phyloP scores from a whole-genome alignment of 2,797 vertebrate genomes.

The Nasua narica region DNA sequence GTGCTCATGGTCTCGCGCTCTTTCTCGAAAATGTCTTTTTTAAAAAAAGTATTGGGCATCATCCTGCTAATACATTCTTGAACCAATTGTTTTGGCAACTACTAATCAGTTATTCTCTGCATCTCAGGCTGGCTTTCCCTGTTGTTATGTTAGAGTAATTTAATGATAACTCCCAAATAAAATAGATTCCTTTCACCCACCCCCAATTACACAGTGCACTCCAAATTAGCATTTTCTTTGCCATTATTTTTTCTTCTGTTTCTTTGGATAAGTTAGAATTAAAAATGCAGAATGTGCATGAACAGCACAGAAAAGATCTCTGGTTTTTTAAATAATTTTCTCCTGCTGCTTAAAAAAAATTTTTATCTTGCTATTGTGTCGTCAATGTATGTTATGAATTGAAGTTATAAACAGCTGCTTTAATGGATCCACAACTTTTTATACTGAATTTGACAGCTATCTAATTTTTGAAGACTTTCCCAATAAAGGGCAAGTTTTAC shows the following conservation, averaged over 20 bases:
- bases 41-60: not conserved
- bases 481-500: not conserved
- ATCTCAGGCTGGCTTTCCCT: not conserved
- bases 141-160: not conserved
- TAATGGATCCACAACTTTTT: not conserved
- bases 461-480: not conserved
- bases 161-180: not conserved
- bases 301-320: not conserved
- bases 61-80: not conserved
- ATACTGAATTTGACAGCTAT: not conserved
- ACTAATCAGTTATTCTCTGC: not conserved
- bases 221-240: not conserved
- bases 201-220: not conserved
- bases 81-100: not conserved
- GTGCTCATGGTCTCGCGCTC: too few relatives aligned
- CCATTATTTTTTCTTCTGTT: not conserved
- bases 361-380: not conserved
- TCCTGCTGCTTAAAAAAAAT: not conserved
- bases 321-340: not conserved
- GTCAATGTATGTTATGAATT: not conserved
- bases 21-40: too few relatives aligned
- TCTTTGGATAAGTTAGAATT: conserved; percentile 13
- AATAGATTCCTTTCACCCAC: not conserved
- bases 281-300: not conserved
- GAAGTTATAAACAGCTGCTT: not conserved